These are phyloP conservation scores for Cerastis leucographa DNA, from an alignment of 2,888 invertebrate genomes.

Conservation along the genomic window DNA sequence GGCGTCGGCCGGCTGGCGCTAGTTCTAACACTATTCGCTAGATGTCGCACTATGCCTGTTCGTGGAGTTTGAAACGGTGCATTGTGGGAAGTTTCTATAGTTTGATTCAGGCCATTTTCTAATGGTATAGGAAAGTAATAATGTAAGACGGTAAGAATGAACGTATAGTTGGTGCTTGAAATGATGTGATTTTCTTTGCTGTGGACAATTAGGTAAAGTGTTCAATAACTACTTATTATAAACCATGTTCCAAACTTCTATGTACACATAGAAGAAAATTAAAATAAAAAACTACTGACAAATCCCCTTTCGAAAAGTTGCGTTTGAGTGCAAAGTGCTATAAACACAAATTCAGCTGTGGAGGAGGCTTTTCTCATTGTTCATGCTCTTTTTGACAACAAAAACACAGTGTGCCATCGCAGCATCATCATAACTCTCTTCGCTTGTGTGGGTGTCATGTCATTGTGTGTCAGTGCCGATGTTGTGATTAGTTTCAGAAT, in stretches of 20 bases:
- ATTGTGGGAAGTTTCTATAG: slow-evolving; percentile 10
- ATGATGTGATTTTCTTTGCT: neutral
- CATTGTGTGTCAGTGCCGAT: no score
- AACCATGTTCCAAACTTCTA: neutral
- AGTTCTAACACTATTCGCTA: slow-evolving; percentile 53
- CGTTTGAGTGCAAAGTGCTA: neutral
- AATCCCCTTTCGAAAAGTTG: neutral
- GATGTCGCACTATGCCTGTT: slow-evolving; percentile 55
- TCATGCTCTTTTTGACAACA: neutral
- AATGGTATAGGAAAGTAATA: neutral
- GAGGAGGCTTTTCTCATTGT: neutral
- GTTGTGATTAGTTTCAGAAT: neutral
- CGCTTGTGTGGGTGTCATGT: no score
- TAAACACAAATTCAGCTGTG: no score
- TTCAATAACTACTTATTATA: neutral
- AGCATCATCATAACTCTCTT: neutral
- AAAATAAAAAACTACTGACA: neutral
- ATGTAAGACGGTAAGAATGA: neutral
- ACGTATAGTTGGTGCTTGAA: neutral
- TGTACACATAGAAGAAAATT: neutral
- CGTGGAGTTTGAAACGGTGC: neutral
- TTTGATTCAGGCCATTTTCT: slow-evolving; percentile 9
- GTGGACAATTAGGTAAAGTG: neutral
- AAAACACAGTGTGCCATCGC: neutral
- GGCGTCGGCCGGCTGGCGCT: slow-evolving; percentile 18